Percentiles rank a stretch among this genome's conserved stretches.
phyloP scores from a whole-genome alignment of 2,797 vertebrate genomes.

The Micrastur ruficollis region DNA sequence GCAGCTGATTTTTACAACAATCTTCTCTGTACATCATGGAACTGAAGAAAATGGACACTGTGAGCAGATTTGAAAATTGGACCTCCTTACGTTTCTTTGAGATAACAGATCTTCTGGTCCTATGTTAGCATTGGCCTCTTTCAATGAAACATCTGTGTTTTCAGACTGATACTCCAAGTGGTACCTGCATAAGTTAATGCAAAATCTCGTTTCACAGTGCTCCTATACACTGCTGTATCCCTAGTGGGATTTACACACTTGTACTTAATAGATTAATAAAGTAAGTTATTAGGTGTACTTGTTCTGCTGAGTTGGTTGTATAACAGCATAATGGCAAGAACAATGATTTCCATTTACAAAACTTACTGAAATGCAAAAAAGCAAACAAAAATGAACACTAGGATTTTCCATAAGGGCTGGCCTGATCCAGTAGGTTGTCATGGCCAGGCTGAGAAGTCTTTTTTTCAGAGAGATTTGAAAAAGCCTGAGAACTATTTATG shows the following conservation, averaged over 20 bases:
- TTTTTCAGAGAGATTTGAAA: not conserved
- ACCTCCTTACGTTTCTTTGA: not conserved
- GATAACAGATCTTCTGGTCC: not conserved
- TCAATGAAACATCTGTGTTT: not conserved
- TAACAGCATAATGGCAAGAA: not conserved
- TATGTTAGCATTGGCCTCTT: not conserved
- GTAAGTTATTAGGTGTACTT: not conserved
- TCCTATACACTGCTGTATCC: not conserved
- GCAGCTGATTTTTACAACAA: not conserved
- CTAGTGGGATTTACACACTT: not conserved
- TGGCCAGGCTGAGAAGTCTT: not conserved
- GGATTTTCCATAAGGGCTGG: not conserved
- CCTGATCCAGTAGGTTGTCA: not conserved
- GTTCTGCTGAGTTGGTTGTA: not conserved
- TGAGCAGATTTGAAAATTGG: not conserved
- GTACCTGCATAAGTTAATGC: not conserved
- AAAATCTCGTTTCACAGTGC: not conserved
- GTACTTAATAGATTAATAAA: not conserved
- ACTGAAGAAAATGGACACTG: not conserved
- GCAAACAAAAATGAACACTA: not conserved
- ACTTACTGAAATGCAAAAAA: not conserved
- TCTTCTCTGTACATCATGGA: not conserved
- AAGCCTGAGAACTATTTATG: not conserved
- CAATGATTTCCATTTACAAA: not conserved
- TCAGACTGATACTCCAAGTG: not conserved